Evolutionary conservation across 2,797 vertebrate genomes (phyloP).

Genomic region (Chanos chanos): DNA sequence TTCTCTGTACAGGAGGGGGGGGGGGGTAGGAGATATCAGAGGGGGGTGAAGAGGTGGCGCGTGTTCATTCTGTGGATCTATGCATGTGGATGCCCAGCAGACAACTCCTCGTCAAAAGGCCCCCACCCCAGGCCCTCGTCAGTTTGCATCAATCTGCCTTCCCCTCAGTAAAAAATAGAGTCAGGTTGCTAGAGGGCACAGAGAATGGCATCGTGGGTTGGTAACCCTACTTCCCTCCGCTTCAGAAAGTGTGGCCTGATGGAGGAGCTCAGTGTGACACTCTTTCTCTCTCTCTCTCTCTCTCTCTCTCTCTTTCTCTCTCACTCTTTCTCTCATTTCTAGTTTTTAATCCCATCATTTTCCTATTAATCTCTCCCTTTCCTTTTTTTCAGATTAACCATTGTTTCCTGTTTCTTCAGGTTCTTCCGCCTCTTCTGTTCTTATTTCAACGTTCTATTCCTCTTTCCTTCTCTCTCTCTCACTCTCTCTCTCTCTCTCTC

Average conservation of each 20-base stretch:
- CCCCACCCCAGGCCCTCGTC: slow-evolving; percentile 71
- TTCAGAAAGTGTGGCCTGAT: slow-evolving; percentile 50
- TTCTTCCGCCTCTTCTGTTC: no score
- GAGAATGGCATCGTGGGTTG: slow-evolving; percentile 59
- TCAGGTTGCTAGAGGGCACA: slow-evolving; percentile 69
- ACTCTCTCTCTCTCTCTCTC: neutral
- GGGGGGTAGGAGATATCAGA: slow-evolving; percentile 62
- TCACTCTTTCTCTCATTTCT: no score
- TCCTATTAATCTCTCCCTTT: neutral
- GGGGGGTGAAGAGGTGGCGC: slow-evolving; percentile 33
- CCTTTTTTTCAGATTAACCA: no score
- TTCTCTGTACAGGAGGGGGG: slow-evolving; percentile 60
- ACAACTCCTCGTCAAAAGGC: slow-evolving; percentile 71
- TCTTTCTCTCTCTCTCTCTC: slow-evolving; percentile 12
- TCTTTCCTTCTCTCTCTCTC: neutral
- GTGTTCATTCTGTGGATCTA: slow-evolving; percentile 58
- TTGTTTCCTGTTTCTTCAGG: no score
- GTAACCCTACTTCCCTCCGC: slow-evolving; percentile 55
- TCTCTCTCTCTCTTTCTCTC: neutral
- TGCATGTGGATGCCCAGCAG: slow-evolving; percentile 64
- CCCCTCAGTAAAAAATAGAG: slow-evolving; percentile 78
- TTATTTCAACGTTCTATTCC: neutral
- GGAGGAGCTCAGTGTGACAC: slow-evolving; percentile 46
- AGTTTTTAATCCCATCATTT: neutral
- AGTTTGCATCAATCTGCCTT: slow-evolving; percentile 75